Conservation (phyloP, 2,113 vertebrate genomes). For the Atlantisia rogersi region DNA sequence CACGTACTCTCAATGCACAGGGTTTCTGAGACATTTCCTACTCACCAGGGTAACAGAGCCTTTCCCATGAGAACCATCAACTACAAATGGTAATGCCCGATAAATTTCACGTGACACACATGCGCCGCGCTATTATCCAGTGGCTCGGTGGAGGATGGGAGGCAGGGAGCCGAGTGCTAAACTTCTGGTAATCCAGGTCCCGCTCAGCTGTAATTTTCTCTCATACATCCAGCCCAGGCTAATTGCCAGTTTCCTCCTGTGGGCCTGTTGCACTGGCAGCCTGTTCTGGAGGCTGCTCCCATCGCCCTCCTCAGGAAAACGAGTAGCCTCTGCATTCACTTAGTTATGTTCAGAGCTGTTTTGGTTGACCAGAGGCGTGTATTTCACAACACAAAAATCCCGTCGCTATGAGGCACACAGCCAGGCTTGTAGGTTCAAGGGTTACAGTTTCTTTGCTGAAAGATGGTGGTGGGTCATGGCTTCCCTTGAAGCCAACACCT, state of each 20-base stretch:
- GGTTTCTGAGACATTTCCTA: constrained; percentile 69
- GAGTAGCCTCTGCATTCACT: rapidly evolving
- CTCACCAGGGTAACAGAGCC: constrained; percentile 47
- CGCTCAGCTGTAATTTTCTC: background rate
- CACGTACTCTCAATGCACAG: constrained; percentile 69
- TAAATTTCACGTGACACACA: background rate
- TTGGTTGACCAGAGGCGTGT: rapidly evolving
- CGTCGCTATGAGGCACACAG: rapidly evolving
- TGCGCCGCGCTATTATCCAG: rapidly evolving
- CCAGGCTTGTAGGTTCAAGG: background rate
- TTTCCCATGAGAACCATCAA: constrained; percentile 78
- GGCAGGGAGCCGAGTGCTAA: rapidly evolving
- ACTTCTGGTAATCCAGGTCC: background rate
- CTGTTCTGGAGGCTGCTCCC: background rate
- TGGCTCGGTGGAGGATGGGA: background rate
- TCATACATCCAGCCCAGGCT: rapidly evolving
- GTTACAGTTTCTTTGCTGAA: background rate
- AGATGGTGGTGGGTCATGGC: rapidly evolving
- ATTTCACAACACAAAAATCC: background rate
- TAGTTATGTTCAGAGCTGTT: background rate
- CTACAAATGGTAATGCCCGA: background rate
- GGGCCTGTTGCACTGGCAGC: background rate
- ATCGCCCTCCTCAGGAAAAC: background rate
- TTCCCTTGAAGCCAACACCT: background rate
- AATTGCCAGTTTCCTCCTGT: too few species aligned